Percentiles rank a stretch among this genome's conserved stretches.
These are phyloP conservation scores for Sminthopsis crassicaudata DNA, from an alignment of 2,113 vertebrate species.

Conservation along the genomic window DNA sequence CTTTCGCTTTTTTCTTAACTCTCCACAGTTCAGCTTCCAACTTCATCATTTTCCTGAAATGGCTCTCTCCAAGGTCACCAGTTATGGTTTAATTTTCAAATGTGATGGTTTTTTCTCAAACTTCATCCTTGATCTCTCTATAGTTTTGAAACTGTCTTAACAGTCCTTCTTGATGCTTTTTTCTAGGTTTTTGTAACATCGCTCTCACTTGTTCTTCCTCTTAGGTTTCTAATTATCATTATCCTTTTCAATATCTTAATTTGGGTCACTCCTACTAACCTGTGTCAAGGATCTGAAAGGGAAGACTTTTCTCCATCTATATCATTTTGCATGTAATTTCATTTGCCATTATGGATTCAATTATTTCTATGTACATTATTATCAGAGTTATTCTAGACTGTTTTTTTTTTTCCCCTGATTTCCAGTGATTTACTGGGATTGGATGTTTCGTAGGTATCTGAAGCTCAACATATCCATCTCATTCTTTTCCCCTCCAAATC, in stretches of 20 bases:
- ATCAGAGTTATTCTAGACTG: background rate
- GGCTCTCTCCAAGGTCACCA: background rate
- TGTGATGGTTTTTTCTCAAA: background rate
- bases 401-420: background rate
- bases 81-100: background rate
- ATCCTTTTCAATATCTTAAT: background rate
- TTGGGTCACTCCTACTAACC: background rate
- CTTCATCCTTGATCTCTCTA: background rate
- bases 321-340: background rate
- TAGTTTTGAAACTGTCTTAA: background rate
- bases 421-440: background rate
- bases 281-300: background rate
- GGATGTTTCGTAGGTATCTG: background rate
- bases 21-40: background rate
- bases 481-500: too few relatives aligned
- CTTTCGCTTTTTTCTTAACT: background rate
- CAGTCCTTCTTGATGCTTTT: too few relatives aligned
- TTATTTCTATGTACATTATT: background rate
- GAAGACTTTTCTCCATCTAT: background rate
- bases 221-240: background rate
- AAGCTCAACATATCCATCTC: too few relatives aligned
- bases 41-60: background rate
- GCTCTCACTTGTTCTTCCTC: background rate
- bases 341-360: background rate
- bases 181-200: background rate